phyloP scores from a whole-genome alignment of 2,797 vertebrate genomes.

The Micropoecilia bifurca region DNA sequence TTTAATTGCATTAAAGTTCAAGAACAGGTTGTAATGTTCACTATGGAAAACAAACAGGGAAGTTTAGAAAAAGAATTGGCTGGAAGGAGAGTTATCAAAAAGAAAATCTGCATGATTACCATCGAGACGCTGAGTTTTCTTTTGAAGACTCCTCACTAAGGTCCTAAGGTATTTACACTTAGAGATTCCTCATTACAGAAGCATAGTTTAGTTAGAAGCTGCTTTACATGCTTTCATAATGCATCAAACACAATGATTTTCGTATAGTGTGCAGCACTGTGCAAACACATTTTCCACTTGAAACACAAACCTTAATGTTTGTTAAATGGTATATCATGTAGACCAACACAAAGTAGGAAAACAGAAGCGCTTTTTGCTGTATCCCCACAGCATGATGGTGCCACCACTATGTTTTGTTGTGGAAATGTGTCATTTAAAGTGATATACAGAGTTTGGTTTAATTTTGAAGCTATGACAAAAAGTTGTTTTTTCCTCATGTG shows the following conservation, averaged over 20 bases:
- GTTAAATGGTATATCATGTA: not conserved
- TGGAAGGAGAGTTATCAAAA: not conserved
- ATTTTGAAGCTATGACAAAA: not conserved
- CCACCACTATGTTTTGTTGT: not conserved
- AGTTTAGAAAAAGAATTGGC: not conserved
- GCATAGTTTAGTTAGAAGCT: not conserved
- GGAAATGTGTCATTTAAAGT: not conserved
- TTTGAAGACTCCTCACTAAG: not conserved
- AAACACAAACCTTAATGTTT: not conserved
- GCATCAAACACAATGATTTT: not conserved
- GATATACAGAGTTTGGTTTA: not conserved
- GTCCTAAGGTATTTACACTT: not conserved
- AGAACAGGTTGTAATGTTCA: not conserved
- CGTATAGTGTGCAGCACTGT: not conserved
- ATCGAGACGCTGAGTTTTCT: not conserved
- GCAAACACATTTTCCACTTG: not conserved
- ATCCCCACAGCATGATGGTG: not conserved
- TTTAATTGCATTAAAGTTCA: slow-evolving; percentile 8
- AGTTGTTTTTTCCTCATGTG: not conserved
- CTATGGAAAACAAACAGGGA: not conserved
- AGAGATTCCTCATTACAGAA: not conserved
- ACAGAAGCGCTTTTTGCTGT: not conserved
- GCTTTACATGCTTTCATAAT: not conserved
- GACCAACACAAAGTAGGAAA: not conserved
- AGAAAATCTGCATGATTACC: not conserved